A percentile compares a stretch with the other conserved stretches of the same genome.
Conservation (phyloP, 1,140 invertebrate genomes). For the Tachypleus tridentatus region DNA sequence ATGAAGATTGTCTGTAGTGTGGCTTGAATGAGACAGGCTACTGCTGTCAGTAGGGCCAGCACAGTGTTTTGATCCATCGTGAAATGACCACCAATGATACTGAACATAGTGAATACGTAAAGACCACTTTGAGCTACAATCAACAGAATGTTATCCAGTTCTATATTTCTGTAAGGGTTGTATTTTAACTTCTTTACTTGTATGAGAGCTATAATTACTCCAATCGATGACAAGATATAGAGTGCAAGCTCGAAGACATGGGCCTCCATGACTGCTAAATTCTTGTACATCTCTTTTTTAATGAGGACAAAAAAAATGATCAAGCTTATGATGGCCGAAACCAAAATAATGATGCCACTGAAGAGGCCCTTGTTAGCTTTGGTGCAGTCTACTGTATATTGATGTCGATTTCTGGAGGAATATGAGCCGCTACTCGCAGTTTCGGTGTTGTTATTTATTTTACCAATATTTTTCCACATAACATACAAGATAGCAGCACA, state of each 20-base stretch:
- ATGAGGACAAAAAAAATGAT: conserved; percentile 91
- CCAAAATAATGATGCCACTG: conserved; percentile 78
- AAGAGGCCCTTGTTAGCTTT: conserved; percentile 81
- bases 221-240: conserved; percentile 64
- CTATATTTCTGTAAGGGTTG: conserved; percentile 51
- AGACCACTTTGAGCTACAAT: conserved; percentile 86
- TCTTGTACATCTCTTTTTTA: conserved; percentile 65
- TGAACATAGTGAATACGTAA: conserved; percentile 87
- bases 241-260: conserved; percentile 81
- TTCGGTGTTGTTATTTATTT: conserved; percentile 4
- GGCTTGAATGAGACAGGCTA: conserved; percentile 51
- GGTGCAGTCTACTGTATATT: conserved; percentile 88
- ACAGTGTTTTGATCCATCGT: conserved; percentile 65
- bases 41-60: conserved; percentile 64
- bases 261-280: conserved; percentile 74
- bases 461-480: conserved; percentile 77
- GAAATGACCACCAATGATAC: conserved; percentile 78
- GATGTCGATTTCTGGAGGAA: conserved; percentile 42
- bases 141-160: conserved; percentile 83
- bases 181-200: conserved; percentile 56
- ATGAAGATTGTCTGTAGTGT: conserved; percentile 90
- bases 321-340: conserved; percentile 84
- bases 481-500: conserved; percentile 87
- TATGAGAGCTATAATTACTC: conserved; percentile 71
- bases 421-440: conserved; percentile 4